A percentile compares a stretch with the other conserved stretches of the same genome.
These are phyloP conservation scores for Salmo trutta DNA, from an alignment of 2,797 vertebrate species.

Conservation along the genomic window DNA sequence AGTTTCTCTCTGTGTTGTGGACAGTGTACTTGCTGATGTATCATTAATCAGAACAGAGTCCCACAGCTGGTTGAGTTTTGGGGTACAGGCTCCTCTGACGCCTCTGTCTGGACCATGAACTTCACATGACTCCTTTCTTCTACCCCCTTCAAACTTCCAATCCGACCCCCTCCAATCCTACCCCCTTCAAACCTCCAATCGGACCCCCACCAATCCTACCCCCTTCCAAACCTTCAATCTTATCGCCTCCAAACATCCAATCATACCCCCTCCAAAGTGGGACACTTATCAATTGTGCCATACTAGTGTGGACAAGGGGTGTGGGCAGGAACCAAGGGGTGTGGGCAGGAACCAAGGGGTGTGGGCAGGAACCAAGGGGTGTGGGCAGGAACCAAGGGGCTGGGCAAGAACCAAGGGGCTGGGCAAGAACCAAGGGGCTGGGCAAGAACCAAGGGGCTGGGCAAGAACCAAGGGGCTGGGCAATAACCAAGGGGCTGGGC, in stretches of 20 bases:
- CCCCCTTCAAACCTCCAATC: too few relatives aligned
- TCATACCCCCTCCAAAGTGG: background rate
- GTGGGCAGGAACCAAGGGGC: too few relatives aligned
- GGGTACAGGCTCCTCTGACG: slow-evolving; percentile 42
- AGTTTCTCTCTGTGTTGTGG: slow-evolving; percentile 17
- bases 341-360: too few relatives aligned
- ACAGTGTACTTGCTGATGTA: slow-evolving; percentile 66
- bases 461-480: background rate
- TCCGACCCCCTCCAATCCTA: background rate
- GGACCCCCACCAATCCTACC: too few relatives aligned
- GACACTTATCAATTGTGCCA: slow-evolving; percentile 53
- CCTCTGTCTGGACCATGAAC: too few relatives aligned
- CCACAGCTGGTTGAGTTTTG: slow-evolving; percentile 80
- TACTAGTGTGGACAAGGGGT: slow-evolving; percentile 42
- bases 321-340: slow-evolving; percentile 25
- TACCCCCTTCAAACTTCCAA: background rate
- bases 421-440: too few relatives aligned
- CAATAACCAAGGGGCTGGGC: background rate
- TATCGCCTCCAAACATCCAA: too few relatives aligned
- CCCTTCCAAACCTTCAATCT: background rate
- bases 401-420: too few relatives aligned
- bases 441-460: too few relatives aligned
- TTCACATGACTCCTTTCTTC: slow-evolving; percentile 60
- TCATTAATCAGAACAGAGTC: slow-evolving; percentile 62
- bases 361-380: too few relatives aligned